A percentile compares a stretch with the other conserved stretches of the same genome.
Conservation (phyloP, 2,113 vertebrate species). For the Polypterus senegalus region DNA sequence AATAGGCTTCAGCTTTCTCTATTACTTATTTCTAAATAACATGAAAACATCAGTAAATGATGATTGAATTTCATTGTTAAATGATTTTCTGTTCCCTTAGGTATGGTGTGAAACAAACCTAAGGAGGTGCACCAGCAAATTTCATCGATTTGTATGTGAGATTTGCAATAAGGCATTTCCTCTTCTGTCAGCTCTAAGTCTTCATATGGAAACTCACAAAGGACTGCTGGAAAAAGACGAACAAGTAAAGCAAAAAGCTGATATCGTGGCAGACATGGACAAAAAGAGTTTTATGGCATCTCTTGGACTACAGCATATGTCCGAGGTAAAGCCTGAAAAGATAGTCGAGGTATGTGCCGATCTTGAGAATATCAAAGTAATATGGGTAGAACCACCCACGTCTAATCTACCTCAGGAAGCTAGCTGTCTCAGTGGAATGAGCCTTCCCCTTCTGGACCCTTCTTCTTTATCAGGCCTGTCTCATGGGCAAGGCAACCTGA, state of each 20-base stretch:
- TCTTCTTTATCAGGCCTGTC: conserved; percentile 67
- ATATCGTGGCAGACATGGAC: conserved; percentile 6
- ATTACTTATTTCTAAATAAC: no score
- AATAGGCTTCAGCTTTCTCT: no score
- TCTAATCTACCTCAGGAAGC: conserved; percentile 83
- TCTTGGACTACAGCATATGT: conserved; percentile 73
- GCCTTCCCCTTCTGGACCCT: conserved; percentile 64
- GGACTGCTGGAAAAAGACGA: conserved; percentile 31
- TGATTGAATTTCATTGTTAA: no score
- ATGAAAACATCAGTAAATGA: no score
- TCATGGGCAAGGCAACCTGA: conserved; percentile 58
- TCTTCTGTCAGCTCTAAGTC: conserved; percentile 66
- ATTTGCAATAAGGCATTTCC: conserved; percentile 90
- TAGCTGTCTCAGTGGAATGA: conserved; percentile 46
- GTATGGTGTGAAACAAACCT: conserved; percentile 95
- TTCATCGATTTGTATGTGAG: conserved; percentile 83
- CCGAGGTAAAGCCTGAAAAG: conserved; percentile 53
- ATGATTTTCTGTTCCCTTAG: conserved; percentile 33
- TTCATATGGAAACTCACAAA: conserved; percentile 57
- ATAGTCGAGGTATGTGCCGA: conserved; percentile 56
- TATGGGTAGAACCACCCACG: conserved; percentile 67
- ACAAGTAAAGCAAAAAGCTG: conserved; percentile 31
- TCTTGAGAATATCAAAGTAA: conserved; percentile 68
- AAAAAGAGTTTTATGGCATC: conserved; percentile 70
- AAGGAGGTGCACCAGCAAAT: conserved; percentile 80